Evolutionary conservation across 2,797 vertebrate species (phyloP), one percentile per base, ranked within the genome.

Genomic region (Sebastiscus tertius): DNA sequence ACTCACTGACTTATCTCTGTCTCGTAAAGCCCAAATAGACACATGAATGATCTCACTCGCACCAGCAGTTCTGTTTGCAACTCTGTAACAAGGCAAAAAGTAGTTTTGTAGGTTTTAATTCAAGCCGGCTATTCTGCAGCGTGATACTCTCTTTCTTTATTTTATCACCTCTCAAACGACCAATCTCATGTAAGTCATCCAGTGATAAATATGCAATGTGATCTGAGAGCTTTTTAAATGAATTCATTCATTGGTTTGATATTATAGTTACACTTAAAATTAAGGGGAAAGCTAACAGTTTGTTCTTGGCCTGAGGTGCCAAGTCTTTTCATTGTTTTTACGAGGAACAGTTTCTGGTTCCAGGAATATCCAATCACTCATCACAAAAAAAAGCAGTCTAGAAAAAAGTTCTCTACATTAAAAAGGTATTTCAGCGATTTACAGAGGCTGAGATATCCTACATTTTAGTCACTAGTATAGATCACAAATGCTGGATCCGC

Each of bases 11-110:
- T 88, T 83, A 74, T 87, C 86, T 90, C 65, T 34, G 72, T 70
- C 82, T 92, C 87, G 88, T 92, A 78, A 91, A 89, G 86, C 60
- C 74, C 79, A 92, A 92, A 90, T 87, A 93, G 90, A 93, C 87
- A 88, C 69, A 86, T 31, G 73, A 88, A 91, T 84, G 87, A 82
- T 82, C 77, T 85, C 67, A 60, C 46, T 42, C 18, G 36, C 75
- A 42, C 36, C 22, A 18, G 61, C 61, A 61, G 63, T 33, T 88
- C 68, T 76, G 70, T 84, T 83, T 77, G 59, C 79, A 66, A 80
- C 74, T 77, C 36, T 69, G 69, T 79, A 68, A 80, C 54, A 68
- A 8, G 54, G 77, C 24, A 77, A 80, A 76, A 72, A 61, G 72
- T 59, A 39, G 55, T 77, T 77, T 79, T 18, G 16, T 8, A 56